Base-by-base conservation (phyloP, 2,797 vertebrate species). In the Gadopsis marmoratus region DNA sequence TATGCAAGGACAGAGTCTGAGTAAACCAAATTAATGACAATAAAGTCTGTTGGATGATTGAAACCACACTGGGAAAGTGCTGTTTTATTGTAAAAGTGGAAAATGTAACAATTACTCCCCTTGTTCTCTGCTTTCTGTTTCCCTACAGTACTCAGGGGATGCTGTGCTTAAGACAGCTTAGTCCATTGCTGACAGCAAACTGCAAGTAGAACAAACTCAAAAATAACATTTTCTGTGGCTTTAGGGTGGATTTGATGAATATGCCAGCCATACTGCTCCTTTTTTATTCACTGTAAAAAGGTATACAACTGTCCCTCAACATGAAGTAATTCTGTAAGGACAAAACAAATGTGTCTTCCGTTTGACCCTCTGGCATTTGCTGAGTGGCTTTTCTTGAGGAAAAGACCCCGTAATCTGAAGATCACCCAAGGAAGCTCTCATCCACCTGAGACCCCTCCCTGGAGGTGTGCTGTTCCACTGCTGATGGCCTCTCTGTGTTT, bases 401-500 rank as follows among this genome's bases (percentile, higher is more conserved):
- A 74, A 83, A 82, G 51, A 78, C 70, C 37, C 31, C 68, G 65
- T 81, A 59, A 81, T 87, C 75, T 86, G 79, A 78, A 84, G 78
- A 79, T 82, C 63, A 73, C 66, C 82, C 74, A 79, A 74, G 48
- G 74, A 92, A 83, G 82, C 85, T 86, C 76, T 82, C 77, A 35
- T 82, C 88, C 86, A 93, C 94, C 90, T 94, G 93, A 84, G 86
- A 91, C 88, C 78, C 91, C 78, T 89, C 90, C 88, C 83, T 23
- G 85, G 88, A 92, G 92, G 91, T 93, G 91, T 81, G 82, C 79
- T 69, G 84, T 83, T 90, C 83, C 90, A 83, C 84, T 88, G 91
- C 91, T 88, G 92, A 94, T 93, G 91, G 87, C 88, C 81, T 90
- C 82, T 78, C 85, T 79, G 89, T 92, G 88, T 91, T 92, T 93